Evolutionary conservation across 92 coral and sea anemone genomes (phyloP), one percentile per base, ranked within the genome.

Genomic region (Porites divaricata): DNA sequence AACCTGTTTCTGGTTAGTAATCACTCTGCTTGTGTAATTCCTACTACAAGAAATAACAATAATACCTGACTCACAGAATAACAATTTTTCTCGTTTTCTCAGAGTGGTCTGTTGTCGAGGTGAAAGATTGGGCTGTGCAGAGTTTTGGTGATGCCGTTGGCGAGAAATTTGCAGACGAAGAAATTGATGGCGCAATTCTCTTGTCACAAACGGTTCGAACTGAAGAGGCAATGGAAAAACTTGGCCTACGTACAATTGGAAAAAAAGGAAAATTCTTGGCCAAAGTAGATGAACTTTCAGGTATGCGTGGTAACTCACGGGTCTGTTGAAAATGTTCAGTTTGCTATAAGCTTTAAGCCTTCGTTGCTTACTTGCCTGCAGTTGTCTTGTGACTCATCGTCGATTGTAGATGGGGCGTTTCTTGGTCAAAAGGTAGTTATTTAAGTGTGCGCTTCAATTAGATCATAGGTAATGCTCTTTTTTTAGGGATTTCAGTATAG

Each of bases 61-160:
- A 28, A 28, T 28, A 28, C 41, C 41, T 28, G 41, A 53, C 59
- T 56, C 61, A 53, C 14, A 69, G 54, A 69, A 16, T 54, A 11
- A 50, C 41, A 52, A 22, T 54, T 80, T 69, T 49, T 24, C 67
- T 24, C 22, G 48, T 53, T 80, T 54, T 67, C 57, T 52, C 22
- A 67, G 87, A 81, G 77, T 83, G 87, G 87, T 61, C 80, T 73
- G 87, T 83, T 83, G 73, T 54, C 72, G 65, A 83, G 13, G 80
- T 83, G 53, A 83, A 74, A 68, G 11, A 20, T 11, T 74, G 80
- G 87, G 87, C 23, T 5, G 14, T 72, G 70, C 49, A 83, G 16
- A 61, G 15, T 21, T 63, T 73, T 64, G 65, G 64, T 35, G 76
- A 81, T 54, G 21, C 11, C 12, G 62, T 83, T 28, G 87, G 74